Conservation (phyloP, 2,113 vertebrate species). For the Macrotis lagotis region DNA sequence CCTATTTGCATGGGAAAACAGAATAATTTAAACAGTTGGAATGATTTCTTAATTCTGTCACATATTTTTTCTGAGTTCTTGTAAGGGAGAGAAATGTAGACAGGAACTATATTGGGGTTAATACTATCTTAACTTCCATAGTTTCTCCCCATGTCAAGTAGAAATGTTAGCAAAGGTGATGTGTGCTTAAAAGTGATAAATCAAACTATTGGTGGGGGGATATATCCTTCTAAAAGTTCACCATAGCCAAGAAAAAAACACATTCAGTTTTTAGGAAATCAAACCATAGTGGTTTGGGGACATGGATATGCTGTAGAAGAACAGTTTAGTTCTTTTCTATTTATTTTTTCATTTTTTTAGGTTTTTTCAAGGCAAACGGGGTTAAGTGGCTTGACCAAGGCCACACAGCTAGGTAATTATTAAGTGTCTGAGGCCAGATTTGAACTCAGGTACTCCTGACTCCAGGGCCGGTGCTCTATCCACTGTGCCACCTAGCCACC, state of each 20-base stretch:
- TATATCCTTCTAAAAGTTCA: background rate
- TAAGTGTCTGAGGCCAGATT: too few species aligned
- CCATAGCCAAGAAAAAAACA: background rate
- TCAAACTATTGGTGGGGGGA: background rate
- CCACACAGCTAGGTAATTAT: too few species aligned
- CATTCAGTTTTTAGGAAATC: constrained; percentile 17
- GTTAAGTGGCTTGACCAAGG: too few species aligned
- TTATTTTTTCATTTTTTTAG: too few species aligned
- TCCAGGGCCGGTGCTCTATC: too few species aligned
- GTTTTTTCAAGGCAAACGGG: too few species aligned
- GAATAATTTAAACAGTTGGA: background rate
- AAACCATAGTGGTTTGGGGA: constrained; percentile 16
- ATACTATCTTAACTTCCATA: background rate
- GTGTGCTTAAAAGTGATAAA: background rate
- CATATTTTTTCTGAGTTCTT: background rate
- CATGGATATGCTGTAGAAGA: constrained; percentile 34
- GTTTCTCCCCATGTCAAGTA: constrained; percentile 7
- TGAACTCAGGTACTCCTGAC: too few species aligned
- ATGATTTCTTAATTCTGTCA: constrained; percentile 32
- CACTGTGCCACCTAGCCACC: too few species aligned
- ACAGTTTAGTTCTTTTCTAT: constrained; percentile 26
- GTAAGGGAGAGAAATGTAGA: background rate
- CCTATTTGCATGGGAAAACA: background rate
- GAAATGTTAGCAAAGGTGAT: background rate
- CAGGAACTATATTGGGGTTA: constrained; percentile 7